These are phyloP conservation scores for Saturnia pavonia DNA, from an alignment of 2,888 invertebrate species.

Conservation along the genomic window DNA sequence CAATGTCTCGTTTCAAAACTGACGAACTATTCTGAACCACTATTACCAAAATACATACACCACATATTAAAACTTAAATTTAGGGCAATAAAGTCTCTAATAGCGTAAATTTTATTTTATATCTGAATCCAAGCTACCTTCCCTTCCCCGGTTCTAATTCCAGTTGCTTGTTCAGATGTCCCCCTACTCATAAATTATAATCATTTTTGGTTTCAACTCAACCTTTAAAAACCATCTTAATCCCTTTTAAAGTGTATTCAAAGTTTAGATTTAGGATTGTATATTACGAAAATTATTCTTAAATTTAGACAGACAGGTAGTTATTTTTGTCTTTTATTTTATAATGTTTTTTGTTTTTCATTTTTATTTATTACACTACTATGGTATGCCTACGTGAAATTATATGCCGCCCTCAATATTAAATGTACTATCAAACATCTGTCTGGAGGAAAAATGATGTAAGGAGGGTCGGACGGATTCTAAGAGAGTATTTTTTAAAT, in stretches of 20 bases:
- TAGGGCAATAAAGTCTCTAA: background rate
- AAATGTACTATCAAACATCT: no score
- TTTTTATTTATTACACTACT: no score
- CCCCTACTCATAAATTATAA: slow-evolving; percentile 63
- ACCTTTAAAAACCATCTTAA: slow-evolving; percentile 37
- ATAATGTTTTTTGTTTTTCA: no score
- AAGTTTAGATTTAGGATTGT: background rate
- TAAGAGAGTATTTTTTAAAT: no score
- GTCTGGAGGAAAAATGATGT: no score
- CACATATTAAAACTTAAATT: background rate
- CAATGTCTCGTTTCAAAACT: slow-evolving; percentile 51
- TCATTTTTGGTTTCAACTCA: slow-evolving; percentile 54
- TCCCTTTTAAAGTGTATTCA: slow-evolving; percentile 19
- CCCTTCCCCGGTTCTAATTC: slow-evolving; percentile 51
- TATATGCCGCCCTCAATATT: no score
- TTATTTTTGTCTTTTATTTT: background rate
- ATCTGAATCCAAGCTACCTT: slow-evolving; percentile 17
- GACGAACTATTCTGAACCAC: slow-evolving; percentile 42
- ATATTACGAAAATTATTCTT: background rate
- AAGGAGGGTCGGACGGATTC: no score
- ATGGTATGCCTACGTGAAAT: no score
- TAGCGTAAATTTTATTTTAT: background rate
- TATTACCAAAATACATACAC: slow-evolving; percentile 21
- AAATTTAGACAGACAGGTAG: background rate
- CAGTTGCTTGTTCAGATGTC: slow-evolving; percentile 66